Evolutionary conservation across 2,113 vertebrate species (phyloP).

Genomic region (Orthonyx spaldingii): DNA sequence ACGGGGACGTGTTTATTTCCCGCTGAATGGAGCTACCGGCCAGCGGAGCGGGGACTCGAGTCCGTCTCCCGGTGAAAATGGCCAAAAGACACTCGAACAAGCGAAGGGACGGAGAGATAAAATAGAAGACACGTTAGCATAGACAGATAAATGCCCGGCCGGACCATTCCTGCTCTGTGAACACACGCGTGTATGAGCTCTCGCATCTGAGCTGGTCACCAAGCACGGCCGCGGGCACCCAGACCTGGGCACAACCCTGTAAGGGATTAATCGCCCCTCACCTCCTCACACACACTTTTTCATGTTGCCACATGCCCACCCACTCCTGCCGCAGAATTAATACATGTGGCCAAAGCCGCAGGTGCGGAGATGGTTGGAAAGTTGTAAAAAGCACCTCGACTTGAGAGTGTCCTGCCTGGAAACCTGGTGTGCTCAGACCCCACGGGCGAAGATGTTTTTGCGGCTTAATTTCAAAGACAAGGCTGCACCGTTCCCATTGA

Average conservation of each 20-base stretch:
- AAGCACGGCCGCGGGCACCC: not conserved
- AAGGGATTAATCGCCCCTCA: not conserved
- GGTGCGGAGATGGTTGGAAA: slow-evolving; percentile 56
- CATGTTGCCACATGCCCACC: not conserved
- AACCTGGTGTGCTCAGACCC: not conserved
- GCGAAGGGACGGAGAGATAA: not conserved
- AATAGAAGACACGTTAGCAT: not conserved
- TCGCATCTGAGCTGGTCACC: not conserved
- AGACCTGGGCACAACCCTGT: not conserved
- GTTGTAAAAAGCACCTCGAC: slow-evolving; percentile 34
- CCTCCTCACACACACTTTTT: not conserved
- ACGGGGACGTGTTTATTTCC: not conserved
- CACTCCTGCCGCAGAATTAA: not conserved
- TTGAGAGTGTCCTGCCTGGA: slow-evolving; percentile 24
- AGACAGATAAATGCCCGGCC: not conserved
- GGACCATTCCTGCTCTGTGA: not conserved
- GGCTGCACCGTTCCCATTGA: slow-evolving; percentile 22
- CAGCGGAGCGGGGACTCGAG: not conserved
- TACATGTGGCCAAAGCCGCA: slow-evolving; percentile 36
- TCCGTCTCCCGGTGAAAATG: not conserved
- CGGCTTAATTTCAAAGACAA: slow-evolving; percentile 41
- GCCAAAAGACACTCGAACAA: not conserved
- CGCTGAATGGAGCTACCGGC: not conserved
- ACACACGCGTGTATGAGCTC: not conserved
- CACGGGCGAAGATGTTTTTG: not conserved